Conservation (phyloP, 2,113 vertebrate species). For the Phylloscopus trochiloides region DNA sequence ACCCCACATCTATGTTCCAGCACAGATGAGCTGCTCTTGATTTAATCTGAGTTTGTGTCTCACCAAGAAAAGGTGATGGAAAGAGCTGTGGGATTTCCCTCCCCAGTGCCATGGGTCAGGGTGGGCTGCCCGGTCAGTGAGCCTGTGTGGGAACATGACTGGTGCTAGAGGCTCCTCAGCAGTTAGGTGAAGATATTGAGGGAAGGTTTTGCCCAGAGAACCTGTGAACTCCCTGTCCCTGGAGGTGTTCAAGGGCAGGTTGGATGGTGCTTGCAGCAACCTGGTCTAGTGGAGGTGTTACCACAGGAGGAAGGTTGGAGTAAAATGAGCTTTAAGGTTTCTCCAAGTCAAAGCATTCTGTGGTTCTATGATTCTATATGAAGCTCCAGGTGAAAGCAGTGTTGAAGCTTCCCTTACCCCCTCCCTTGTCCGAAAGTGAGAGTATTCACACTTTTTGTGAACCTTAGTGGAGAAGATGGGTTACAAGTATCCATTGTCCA, state of each 20-base stretch:
- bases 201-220: background rate
- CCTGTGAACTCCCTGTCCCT: background rate
- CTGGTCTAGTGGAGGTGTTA: background rate
- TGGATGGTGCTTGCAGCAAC: background rate
- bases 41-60: background rate
- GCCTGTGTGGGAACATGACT: rapidly evolving
- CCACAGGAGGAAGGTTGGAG: background rate
- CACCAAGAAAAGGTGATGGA: background rate
- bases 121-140: background rate
- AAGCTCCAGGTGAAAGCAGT: background rate
- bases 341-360: background rate
- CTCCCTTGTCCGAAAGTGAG: background rate
- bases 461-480: background rate
- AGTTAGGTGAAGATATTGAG: rapidly evolving
- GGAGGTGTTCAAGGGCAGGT: background rate
- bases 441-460: background rate
- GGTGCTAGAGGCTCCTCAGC: background rate
- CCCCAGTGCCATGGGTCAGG: rapidly evolving
- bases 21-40: background rate
- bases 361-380: background rate
- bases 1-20: rapidly evolving
- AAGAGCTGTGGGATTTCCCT: background rate
- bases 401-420: background rate
- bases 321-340: background rate
- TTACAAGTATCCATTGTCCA: background rate